phyloP scores from a whole-genome alignment of 2,113 vertebrate genomes.

The Phylloscopus whistleri region DNA sequence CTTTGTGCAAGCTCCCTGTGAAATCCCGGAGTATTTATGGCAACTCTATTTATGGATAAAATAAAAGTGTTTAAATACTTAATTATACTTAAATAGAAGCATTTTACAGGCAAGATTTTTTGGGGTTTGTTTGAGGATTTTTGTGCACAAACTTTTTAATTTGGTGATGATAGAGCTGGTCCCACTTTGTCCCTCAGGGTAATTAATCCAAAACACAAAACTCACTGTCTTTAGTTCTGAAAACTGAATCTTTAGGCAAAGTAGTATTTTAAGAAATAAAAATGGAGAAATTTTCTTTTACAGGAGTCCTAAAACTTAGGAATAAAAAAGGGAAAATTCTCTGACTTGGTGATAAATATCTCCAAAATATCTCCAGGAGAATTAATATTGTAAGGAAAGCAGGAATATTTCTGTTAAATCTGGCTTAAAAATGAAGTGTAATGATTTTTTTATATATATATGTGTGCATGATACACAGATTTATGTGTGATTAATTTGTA shows the following conservation, averaged over 20 bases:
- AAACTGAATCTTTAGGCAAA: neutral
- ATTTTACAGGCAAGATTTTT: neutral
- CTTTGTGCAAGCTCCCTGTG: neutral
- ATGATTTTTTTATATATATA: neutral
- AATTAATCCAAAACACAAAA: neutral
- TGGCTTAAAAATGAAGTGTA: neutral
- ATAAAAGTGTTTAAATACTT: neutral
- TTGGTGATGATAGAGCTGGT: neutral
- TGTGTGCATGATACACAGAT: too few relatives aligned
- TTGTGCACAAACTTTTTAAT: neutral
- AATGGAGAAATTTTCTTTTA: neutral
- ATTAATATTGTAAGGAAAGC: neutral
- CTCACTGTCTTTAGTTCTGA: fast-evolving
- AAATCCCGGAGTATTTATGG: neutral
- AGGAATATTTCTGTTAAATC: neutral
- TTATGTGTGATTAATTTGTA: neutral
- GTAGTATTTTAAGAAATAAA: neutral
- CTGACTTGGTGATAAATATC: neutral
- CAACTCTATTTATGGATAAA: neutral
- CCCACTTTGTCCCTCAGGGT: neutral
- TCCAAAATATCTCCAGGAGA: neutral
- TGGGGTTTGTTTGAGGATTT: neutral
- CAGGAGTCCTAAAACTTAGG: neutral
- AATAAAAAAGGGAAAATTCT: neutral
- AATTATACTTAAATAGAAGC: neutral